Conservation (phyloP, 2,113 vertebrate genomes). For the Zosterops pallidus region DNA sequence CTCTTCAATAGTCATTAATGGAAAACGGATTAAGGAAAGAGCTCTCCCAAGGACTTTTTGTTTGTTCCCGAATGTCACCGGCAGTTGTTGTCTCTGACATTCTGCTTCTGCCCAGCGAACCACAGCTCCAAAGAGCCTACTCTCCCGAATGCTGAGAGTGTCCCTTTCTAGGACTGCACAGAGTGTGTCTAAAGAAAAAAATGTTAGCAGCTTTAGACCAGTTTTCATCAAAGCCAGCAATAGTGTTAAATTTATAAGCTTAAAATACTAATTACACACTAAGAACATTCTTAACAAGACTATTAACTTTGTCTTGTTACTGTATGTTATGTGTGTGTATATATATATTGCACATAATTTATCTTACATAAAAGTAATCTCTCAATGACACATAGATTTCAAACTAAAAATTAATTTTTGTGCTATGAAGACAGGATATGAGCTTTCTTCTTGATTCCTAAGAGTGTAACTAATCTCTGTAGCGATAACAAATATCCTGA, state of each 20-base stretch:
- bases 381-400: not conserved
- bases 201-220: not conserved
- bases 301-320: not conserved
- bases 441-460: not conserved
- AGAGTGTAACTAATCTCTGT: not conserved
- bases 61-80: slow-evolving; percentile 86
- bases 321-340: not conserved
- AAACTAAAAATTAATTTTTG: not conserved
- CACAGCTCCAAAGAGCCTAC: slow-evolving; percentile 89
- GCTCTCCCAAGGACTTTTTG: slow-evolving; percentile 93
- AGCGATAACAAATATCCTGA: not conserved
- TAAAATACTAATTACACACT: not conserved
- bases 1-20: slow-evolving; percentile 94
- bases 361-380: not conserved
- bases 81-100: slow-evolving; percentile 91
- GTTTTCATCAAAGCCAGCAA: not conserved
- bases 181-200: slow-evolving; percentile 82
- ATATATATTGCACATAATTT: not conserved
- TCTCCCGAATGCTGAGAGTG: slow-evolving; percentile 92
- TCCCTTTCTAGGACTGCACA: slow-evolving; percentile 92
- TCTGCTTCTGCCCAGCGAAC: slow-evolving; percentile 95
- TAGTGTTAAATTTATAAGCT: not conserved
- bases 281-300: not conserved
- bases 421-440: not conserved
- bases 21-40: slow-evolving; percentile 90